These are phyloP conservation scores for Lamellibrachia columna DNA, from an alignment of 2,888 invertebrate species.

Conservation along the genomic window DNA sequence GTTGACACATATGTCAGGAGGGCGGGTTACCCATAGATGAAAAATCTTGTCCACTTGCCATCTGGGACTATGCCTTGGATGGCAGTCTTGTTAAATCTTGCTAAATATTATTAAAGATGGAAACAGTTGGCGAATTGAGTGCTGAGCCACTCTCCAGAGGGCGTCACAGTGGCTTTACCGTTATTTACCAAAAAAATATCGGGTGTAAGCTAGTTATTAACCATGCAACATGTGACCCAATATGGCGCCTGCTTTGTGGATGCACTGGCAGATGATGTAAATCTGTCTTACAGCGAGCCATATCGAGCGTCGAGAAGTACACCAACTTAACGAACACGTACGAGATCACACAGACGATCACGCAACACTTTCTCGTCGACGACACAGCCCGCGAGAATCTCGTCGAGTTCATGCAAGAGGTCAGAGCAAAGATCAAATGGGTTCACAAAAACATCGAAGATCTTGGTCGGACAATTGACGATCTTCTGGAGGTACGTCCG, in stretches of 20 bases:
- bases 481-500: conserved; percentile 18
- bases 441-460: conserved; percentile 24
- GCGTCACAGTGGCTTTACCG: too few species aligned
- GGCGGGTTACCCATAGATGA: too few species aligned
- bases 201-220: too few species aligned
- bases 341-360: conserved; percentile 34
- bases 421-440: conserved; percentile 23
- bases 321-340: conserved; percentile 30
- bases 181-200: too few species aligned
- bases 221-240: too few species aligned
- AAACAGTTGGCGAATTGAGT: too few species aligned
- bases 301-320: conserved; percentile 30
- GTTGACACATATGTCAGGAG: too few species aligned
- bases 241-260: not conserved
- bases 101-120: too few species aligned
- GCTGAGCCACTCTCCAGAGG: too few species aligned
- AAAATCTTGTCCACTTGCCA: too few species aligned
- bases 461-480: conserved; percentile 27
- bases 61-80: too few species aligned
- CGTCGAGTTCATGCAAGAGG: conserved; percentile 25
- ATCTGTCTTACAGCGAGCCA: conserved; percentile 13
- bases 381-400: conserved; percentile 27
- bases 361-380: conserved; percentile 37
- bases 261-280: not conserved
- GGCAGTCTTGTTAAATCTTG: too few species aligned